Evolutionary conservation across 92 coral and sea anemone species (phyloP).

Genomic region (Parazoanthus swiftii): DNA sequence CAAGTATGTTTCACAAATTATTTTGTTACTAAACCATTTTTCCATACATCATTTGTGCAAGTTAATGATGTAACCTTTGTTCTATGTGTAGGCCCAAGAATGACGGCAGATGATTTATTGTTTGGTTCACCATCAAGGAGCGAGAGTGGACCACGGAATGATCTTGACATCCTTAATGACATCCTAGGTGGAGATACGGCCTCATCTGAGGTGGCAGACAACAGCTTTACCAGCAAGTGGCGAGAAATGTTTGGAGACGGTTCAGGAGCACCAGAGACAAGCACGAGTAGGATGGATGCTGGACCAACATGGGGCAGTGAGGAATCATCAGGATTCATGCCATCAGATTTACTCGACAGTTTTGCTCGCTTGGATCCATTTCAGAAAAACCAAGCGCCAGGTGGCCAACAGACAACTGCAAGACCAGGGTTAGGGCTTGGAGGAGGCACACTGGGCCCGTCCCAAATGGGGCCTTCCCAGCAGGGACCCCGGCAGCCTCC

Average conservation of each 20-base stretch:
- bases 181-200: slow-evolving; percentile 62
- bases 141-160: slow-evolving; percentile 54
- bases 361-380: slow-evolving; percentile 83
- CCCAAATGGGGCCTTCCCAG: slow-evolving; percentile 9
- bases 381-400: slow-evolving; percentile 34
- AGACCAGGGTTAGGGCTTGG: slow-evolving; percentile 29
- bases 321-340: slow-evolving; percentile 68
- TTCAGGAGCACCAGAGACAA: slow-evolving; percentile 43
- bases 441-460: slow-evolving; percentile 5
- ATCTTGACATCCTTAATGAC: slow-evolving; percentile 73
- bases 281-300: slow-evolving; percentile 31
- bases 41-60: not conserved
- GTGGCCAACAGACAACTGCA: not conserved
- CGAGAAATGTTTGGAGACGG: slow-evolving; percentile 89
- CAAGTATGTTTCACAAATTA: too few species aligned
- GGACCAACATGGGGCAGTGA: slow-evolving; percentile 61
- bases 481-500: slow-evolving; percentile 25
- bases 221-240: slow-evolving; percentile 95
- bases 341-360: slow-evolving; percentile 94
- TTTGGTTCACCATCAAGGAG: slow-evolving; percentile 82
- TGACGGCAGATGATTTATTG: slow-evolving; percentile 83
- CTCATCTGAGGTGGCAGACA: slow-evolving; percentile 53
- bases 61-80: not conserved
- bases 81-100: slow-evolving; percentile 19
- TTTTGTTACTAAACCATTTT: not conserved